A percentile compares a stretch with the other conserved stretches of the same genome.
phyloP scores from a whole-genome alignment of 2,797 vertebrate genomes.

The Onychomys leucogaster region DNA sequence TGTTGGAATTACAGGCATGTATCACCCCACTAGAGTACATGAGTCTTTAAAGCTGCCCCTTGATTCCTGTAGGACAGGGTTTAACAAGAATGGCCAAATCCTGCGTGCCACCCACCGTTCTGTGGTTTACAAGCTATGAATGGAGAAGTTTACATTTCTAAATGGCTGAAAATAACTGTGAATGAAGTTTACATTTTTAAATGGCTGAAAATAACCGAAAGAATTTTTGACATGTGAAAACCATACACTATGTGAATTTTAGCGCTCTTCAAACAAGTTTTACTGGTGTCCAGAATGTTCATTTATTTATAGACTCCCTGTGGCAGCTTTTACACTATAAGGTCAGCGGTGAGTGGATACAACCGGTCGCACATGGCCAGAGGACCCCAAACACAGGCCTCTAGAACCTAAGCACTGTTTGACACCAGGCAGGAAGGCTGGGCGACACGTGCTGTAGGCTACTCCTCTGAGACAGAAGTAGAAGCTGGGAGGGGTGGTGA shows the following conservation, averaged over 20 bases:
- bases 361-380: background rate
- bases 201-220: background rate
- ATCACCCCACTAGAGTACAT: too few species aligned
- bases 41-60: background rate
- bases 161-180: background rate
- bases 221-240: conserved; percentile 25
- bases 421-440: background rate
- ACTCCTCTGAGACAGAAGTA: background rate
- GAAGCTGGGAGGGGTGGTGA: background rate
- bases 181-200: too few species aligned
- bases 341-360: background rate
- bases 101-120: background rate
- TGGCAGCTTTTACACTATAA: background rate
- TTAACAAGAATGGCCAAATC: background rate
- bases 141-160: conserved; percentile 13
- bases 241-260: conserved; percentile 1
- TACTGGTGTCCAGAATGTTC: background rate
- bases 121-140: background rate
- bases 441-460: background rate
- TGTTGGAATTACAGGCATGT: background rate
- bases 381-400: background rate
- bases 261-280: background rate
- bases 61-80: background rate
- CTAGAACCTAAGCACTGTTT: background rate
- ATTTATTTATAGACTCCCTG: background rate